Percentiles rank a stretch among this genome's conserved stretches.
phyloP scores from a whole-genome alignment of 2,797 vertebrate species.

The Balearica regulorum region DNA sequence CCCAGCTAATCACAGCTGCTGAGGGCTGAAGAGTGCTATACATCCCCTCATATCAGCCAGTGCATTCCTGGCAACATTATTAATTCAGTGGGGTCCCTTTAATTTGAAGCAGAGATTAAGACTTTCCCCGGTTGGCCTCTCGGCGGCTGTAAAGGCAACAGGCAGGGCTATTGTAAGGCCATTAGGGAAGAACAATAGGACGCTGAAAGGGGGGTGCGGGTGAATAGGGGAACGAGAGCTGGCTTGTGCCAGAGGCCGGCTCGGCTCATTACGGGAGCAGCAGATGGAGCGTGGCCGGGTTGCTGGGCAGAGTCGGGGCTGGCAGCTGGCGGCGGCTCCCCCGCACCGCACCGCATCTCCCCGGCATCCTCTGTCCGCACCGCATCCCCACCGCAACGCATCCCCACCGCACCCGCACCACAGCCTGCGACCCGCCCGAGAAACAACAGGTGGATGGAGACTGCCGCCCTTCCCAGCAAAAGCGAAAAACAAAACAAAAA shows the following conservation, averaged over 20 bases:
- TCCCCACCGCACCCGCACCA: neutral
- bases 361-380: too few species aligned
- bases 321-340: conserved; percentile 42
- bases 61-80: conserved; percentile 69
- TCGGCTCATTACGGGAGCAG: conserved; percentile 72
- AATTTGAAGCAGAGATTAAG: conserved; percentile 69
- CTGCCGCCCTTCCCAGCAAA: neutral
- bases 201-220: conserved; percentile 72
- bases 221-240: conserved; percentile 74
- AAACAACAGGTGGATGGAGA: neutral
- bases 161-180: conserved; percentile 76
- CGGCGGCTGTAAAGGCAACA: conserved; percentile 72
- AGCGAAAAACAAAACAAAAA: too few species aligned
- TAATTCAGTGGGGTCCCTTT: conserved; percentile 69
- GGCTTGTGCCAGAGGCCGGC: conserved; percentile 76
- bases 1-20: conserved; percentile 70
- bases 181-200: conserved; percentile 78
- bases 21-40: conserved; percentile 63
- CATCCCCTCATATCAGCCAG: conserved; percentile 54
- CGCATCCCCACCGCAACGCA: neutral
- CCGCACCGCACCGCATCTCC: neutral
- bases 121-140: conserved; percentile 62
- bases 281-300: conserved; percentile 82
- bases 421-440: rapidly evolving
- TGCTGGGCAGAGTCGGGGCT: conserved; percentile 80